Evolutionary conservation across 2,888 invertebrate species (phyloP), one percentile per base, ranked within the genome.

Genomic region (Drosophila eohydei): DNA sequence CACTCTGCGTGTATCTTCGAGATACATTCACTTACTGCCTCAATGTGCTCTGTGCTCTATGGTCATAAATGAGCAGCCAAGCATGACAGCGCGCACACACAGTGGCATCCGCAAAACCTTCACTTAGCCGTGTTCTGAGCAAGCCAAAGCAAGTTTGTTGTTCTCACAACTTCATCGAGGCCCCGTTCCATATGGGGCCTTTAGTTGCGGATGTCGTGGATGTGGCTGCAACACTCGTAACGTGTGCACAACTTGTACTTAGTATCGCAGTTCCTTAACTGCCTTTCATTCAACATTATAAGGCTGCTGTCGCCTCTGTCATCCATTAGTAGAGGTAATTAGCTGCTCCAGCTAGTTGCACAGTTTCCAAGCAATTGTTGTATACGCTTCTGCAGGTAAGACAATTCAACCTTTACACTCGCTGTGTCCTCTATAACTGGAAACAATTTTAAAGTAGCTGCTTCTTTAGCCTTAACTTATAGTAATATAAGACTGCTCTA

Each of bases 41-140:
- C 44, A 43, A 36, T 50, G 51, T 50, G 51, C 65, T 26, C 36
- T 32, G 83, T 74, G 87, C 90, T 71, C 69, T 88, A 88, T 87
- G 87, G 87, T 87, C 87, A 87, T 90, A 88, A 88, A 74, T 90
- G 90, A 90, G 90, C 84, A 83, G 64, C 90, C 87, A 87, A 90
- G 90, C 87, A 78, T 38, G 71, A 75, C 87, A 61, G 38, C 26
- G 51, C 26, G 32, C 52, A 63, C 56, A 61, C 52, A 12, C 57
- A 28, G 46, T 16, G 34, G 34, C 57, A 44, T 46, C 60, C 62
- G 41, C 40, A 51, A 63, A 52, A 52, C 57, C 56, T 58, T 61
- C 62, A 52, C 58, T 51, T 59, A 68, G 43, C 51, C 48, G 12
- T 16, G 40, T 67, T 67, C 55, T 65, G 41, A 57, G 46, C 58